phyloP scores from a whole-genome alignment of 2,888 invertebrate genomes.

The Drosophila greeni region DNA sequence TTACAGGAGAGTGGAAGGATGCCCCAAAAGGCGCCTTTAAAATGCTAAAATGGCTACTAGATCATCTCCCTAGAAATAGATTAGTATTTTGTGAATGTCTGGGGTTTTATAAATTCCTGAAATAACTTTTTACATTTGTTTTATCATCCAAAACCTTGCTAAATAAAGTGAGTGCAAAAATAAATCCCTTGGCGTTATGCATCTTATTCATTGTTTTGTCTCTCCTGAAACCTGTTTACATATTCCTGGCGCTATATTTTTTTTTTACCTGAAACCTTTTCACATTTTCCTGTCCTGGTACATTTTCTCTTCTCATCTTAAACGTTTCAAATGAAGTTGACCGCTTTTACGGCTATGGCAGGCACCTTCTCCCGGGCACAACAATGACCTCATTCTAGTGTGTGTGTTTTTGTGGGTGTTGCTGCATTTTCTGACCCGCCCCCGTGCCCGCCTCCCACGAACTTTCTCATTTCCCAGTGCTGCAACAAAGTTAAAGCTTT shows the following conservation, averaged over 20 bases:
- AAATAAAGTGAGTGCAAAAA: neutral
- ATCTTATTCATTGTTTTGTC: neutral
- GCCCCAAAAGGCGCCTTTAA: too few relatives aligned
- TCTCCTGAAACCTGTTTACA: neutral
- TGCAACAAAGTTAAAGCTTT: conserved; percentile 36
- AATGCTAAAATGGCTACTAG: neutral
- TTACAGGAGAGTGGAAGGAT: neutral
- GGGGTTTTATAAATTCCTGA: neutral
- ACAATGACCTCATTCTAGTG: conserved; percentile 38
- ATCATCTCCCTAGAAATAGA: neutral
- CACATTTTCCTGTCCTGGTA: neutral
- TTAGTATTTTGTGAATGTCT: neutral
- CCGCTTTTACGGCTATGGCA: conserved; percentile 1
- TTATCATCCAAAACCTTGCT: neutral
- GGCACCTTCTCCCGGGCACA: conserved; percentile 10
- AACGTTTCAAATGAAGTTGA: neutral
- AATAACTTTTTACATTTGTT: neutral
- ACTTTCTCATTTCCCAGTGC: conserved; percentile 21
- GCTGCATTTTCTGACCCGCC: conserved; percentile 9
- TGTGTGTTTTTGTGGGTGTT: conserved; percentile 6
- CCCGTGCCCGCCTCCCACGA: neutral
- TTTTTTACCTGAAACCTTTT: neutral
- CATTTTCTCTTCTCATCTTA: neutral
- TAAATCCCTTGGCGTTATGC: neutral
- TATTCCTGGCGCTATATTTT: too few relatives aligned